Evolutionary conservation across 2,113 vertebrate genomes (phyloP).

Genomic region (Pogonocichla stellata): DNA sequence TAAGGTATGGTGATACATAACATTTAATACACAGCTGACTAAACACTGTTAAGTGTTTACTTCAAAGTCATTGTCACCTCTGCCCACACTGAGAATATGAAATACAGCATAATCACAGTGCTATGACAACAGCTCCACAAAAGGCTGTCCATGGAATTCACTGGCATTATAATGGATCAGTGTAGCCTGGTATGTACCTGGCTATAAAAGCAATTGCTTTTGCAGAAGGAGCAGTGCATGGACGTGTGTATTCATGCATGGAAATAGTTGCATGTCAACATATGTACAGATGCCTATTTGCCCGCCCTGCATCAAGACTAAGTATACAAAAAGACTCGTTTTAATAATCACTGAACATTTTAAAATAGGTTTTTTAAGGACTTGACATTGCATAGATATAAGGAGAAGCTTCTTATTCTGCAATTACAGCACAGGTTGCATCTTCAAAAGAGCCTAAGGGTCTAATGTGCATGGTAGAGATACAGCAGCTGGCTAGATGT

Average conservation of each 20-base stretch:
- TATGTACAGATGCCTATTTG: background rate
- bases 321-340: background rate
- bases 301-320: background rate
- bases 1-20: background rate
- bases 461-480: background rate
- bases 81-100: background rate
- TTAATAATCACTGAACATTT: background rate
- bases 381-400: background rate
- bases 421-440: background rate
- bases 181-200: background rate
- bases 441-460: background rate
- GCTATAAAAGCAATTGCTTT: background rate
- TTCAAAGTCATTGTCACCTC: slow-evolving; percentile 12
- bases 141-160: background rate
- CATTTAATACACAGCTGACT: background rate
- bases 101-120: background rate
- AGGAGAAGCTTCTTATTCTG: background rate
- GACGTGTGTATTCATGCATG: accelerated
- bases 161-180: background rate
- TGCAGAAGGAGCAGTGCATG: background rate
- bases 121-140: background rate
- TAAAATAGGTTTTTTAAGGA: background rate
- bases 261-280: background rate
- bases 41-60: background rate
- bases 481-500: background rate